Conservation (phyloP, 2,888 invertebrate species). For the Melolontha melolontha region DNA sequence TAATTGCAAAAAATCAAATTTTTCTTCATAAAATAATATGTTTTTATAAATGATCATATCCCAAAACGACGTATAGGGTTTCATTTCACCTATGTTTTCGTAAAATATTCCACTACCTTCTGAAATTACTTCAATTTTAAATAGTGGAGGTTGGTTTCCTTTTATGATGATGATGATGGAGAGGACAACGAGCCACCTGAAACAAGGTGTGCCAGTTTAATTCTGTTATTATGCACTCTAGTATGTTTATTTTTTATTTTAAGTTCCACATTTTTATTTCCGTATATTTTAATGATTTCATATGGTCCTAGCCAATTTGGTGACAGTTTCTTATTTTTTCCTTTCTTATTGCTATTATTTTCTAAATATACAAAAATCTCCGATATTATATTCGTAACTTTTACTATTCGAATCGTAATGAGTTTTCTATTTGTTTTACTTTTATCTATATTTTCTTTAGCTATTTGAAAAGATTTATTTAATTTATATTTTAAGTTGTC, state of each 20-base stretch:
- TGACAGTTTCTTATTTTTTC: slow-evolving; percentile 18
- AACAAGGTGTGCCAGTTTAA: neutral
- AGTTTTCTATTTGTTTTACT: slow-evolving; percentile 48
- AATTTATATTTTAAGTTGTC: slow-evolving; percentile 48
- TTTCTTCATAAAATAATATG: slow-evolving; percentile 1
- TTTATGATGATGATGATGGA: neutral
- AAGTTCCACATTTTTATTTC: slow-evolving; percentile 12
- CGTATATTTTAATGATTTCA: neutral
- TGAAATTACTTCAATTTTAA: neutral
- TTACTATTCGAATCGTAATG: slow-evolving; percentile 22
- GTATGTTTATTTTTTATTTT: slow-evolving; percentile 18
- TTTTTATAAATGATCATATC: neutral
- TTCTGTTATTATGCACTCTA: slow-evolving; percentile 8
- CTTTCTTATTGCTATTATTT: slow-evolving; percentile 12
- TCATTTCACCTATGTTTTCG: neutral
- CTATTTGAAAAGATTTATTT: slow-evolving; percentile 49
- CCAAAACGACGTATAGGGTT: neutral
- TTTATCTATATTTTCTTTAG: slow-evolving; percentile 46
- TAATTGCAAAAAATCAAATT: slow-evolving; percentile 3
- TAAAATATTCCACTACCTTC: neutral
- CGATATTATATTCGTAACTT: neutral
- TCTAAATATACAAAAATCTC: slow-evolving; percentile 23
- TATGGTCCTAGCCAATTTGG: slow-evolving; percentile 28
- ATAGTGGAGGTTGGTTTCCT: neutral
- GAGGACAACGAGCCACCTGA: neutral